Evolutionary conservation across 1,140 invertebrate genomes (phyloP), one percentile per base, ranked within the genome.

Genomic region (Caenorhabditis inopinata): DNA sequence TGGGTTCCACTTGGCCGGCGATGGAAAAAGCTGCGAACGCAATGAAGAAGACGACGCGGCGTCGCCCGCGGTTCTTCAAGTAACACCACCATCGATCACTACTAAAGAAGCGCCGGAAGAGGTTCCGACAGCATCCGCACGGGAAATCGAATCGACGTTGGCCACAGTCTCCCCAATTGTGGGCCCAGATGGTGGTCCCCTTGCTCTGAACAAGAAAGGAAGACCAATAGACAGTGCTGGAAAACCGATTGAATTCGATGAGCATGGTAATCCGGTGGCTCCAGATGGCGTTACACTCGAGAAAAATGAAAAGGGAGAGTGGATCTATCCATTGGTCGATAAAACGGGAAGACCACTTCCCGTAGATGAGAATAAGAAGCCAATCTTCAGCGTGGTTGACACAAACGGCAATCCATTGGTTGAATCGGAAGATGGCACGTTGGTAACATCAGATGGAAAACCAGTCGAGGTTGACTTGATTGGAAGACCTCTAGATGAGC

Each of bases 231-330:
- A 68, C 29, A 38, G 73, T 38, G 49, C 35, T 83, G 82, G 82
- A 68, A 73, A 77, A 47, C 73, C 74, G 23, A 73, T 83, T 35
- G 7, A 74, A n/a, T 27, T 62, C 16, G 53, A 79, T 48, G 76
- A 80, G n/a, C 18, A 58, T 32, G 81, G 81, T 35, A n/a, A 62
- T 45, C 82, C 82, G 29, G 76, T 87, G 1, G 83, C 78, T 2
- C 86, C 86, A 7, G 83, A 88, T 49, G 85, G 85, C 0, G 46
- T 79, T 11, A 47, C 74, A 32, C 73, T 87, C 27, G 51, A 74
- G 42, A 76, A 82, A 35, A 79, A 85, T 78, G 45, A 35, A 1
- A 32, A 87, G n/a, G 86, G 84, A 12, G 80, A 86, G 25, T 87
- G 76, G 51, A 46, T 86, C 5, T 86, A 88, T 81, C 86, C 85